Conservation (phyloP, 2,797 vertebrate genomes). For the Pitangus sulphuratus region DNA sequence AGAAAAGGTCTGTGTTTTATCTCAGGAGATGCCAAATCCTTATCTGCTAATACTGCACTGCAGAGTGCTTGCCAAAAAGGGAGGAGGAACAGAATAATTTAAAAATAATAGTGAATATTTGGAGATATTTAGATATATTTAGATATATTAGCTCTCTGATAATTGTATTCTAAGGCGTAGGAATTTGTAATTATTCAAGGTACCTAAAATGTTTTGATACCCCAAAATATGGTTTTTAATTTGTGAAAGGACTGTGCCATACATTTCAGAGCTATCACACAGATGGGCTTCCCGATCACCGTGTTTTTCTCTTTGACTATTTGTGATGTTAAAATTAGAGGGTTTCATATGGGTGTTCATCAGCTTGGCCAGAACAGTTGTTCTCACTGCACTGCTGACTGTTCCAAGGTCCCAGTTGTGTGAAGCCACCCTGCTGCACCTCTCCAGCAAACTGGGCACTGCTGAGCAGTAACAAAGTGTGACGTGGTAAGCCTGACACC, state of each 20-base stretch:
- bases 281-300: background rate
- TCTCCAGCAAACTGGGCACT: background rate
- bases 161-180: background rate
- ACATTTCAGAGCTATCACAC: background rate
- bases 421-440: background rate
- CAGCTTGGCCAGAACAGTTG: background rate
- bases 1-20: conserved; percentile 3
- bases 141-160: background rate
- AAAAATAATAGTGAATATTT: background rate
- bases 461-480: background rate
- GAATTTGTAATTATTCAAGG: background rate
- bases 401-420: background rate
- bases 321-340: background rate
- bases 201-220: background rate
- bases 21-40: background rate
- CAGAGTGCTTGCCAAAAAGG: background rate
- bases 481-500: background rate
- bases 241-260: background rate
- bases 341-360: background rate
- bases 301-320: background rate
- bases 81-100: background rate
- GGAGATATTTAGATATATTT: background rate
- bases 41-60: background rate
- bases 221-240: background rate
- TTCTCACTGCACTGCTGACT: background rate